Base-by-base conservation (phyloP, 2,113 vertebrate species). In the Aegotheles bennettii region DNA sequence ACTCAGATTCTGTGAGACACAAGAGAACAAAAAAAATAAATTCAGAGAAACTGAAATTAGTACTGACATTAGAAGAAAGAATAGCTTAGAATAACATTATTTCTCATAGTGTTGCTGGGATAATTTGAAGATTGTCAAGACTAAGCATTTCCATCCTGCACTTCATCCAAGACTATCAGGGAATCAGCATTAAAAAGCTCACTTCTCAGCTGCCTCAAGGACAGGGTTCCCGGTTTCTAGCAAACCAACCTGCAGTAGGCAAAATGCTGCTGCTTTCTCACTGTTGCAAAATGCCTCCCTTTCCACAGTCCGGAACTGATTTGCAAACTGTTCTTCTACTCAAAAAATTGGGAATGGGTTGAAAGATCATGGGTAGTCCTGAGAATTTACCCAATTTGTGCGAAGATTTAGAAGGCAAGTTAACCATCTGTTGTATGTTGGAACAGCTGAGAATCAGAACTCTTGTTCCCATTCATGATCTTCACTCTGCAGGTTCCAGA, bases 401-500 rank as follows among this genome's bases (percentile, higher is more conserved):
- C 45, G 56, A 84, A 92, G 90, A 90, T 65, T 84, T 50, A 67
- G 79, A 92, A 84, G 64, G 79, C 56, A 90, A 90, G 71, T 68
- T 77, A 91, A 80, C 82, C 90, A 95, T 96, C 71, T 95, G 92
- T 75, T 86, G 23, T 23, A 7, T 50, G 85, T 36, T 42, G 45
- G 64, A 91, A 88, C 75, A 90, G 87, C 87, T 93, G 84, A 90
- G 87, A 65, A 65, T 43, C 78, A 59, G 84, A 91, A 64, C 78
- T 87, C 61, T 15, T 36, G 7, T 26, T 94, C 78, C 53, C 50
- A 25, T 80, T 76, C 1, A 9, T 42, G 53, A 87, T 87, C 79
- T 74, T 43, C 26, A 88, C 47, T 43, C 59, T 3, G 4, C 61
- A 61, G 76, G 42, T 63, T 73, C 76, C 87, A 71, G 80, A 68